These are phyloP conservation scores for Protonibea diacanthus DNA, from an alignment of 2,797 vertebrate genomes.

Conservation along the genomic window DNA sequence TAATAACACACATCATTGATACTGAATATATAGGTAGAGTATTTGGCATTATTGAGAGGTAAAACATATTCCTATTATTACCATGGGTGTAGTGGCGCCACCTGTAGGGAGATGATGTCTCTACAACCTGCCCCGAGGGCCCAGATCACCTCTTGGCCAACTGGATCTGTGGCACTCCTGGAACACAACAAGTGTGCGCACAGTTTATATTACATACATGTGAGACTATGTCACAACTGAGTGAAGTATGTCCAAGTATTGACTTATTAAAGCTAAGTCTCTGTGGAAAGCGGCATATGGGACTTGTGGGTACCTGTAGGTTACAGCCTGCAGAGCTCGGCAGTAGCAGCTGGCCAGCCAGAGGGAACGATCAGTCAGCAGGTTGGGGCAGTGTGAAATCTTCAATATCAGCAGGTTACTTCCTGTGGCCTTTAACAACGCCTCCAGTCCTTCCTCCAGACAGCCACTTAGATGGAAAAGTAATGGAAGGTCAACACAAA, in stretches of 20 bases:
- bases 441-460: constrained; percentile 96
- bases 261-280: neutral
- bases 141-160: constrained; percentile 99
- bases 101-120: constrained; percentile 99
- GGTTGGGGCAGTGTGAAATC: constrained; percentile 98
- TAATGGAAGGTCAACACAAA: constrained; percentile 42
- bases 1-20: neutral
- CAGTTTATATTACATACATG: neutral
- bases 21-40: neutral
- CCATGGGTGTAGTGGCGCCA: constrained; percentile 98
- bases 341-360: constrained; percentile 99
- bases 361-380: constrained; percentile 97
- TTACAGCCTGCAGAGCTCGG: constrained; percentile 96
- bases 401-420: constrained; percentile 96
- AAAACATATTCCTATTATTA: constrained; percentile 74
- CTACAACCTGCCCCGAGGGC: constrained; percentile 97
- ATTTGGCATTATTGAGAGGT: neutral
- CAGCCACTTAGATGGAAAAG: constrained; percentile 87
- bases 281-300: neutral
- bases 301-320: constrained; percentile 89
- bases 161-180: constrained; percentile 97
- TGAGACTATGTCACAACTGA: neutral
- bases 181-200: constrained; percentile 18
- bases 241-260: neutral
- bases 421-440: constrained; percentile 95